Evolutionary conservation across 2,113 vertebrate genomes (phyloP).

Genomic region (Redunca redunca): DNA sequence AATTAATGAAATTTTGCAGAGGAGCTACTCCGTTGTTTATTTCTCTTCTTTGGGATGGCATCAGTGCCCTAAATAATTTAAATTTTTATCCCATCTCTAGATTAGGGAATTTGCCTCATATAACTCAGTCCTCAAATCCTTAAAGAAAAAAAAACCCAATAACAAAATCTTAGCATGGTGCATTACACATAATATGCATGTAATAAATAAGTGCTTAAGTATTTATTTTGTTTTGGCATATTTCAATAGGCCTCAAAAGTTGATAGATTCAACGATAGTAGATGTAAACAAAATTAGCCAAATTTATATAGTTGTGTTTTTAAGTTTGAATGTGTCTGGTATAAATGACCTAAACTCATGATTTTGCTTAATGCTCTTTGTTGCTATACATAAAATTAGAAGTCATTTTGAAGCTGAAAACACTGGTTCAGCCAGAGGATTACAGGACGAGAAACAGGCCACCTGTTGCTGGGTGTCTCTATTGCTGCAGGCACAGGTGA

Average conservation of each 20-base stretch:
- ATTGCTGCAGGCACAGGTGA: not conserved
- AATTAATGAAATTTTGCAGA: not conserved
- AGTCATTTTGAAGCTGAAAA: constrained; percentile 1
- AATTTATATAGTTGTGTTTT: not conserved
- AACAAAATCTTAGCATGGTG: not conserved
- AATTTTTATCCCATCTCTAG: not conserved
- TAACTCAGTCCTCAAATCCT: not conserved
- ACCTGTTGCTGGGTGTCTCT: not conserved
- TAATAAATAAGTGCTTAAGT: not conserved
- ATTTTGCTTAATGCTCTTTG: not conserved
- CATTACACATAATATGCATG: not conserved
- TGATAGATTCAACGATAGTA: not conserved
- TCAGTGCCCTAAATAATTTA: not conserved
- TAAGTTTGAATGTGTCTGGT: not conserved
- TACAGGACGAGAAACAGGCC: not conserved
- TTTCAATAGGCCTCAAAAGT: not conserved
- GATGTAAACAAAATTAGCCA: not conserved
- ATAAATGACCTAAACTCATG: not conserved
- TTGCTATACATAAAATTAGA: not conserved
- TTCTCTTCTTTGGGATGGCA: not conserved
- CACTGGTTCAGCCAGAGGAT: not conserved
- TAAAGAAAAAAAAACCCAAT: not conserved
- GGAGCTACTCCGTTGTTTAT: not conserved
- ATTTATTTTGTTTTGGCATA: not conserved
- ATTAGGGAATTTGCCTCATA: not conserved